Evolutionary conservation across 2,113 vertebrate genomes (phyloP), one percentile per base, ranked within the genome.

Genomic region (Alosa alosa): DNA sequence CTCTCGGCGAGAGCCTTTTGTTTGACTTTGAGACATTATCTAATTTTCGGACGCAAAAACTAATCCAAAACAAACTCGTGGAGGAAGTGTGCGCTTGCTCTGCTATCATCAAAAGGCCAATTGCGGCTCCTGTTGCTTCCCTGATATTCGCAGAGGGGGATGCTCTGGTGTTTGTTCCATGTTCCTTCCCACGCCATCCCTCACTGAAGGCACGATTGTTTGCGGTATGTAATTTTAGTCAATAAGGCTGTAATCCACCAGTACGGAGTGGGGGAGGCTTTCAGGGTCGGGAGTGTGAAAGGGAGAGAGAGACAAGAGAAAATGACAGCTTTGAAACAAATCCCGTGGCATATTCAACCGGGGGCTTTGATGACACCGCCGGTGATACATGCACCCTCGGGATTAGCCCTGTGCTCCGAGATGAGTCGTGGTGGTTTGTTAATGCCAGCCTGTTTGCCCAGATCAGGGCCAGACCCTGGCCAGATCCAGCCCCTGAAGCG

Each of bases 261-360:
- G 68, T 89, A 86, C 89, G 13, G 64, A 72, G 92, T 93, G 86
- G 92, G 83, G 60, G 82, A 52, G 60, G 85, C n/a, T 49, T 81
- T 39, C 82, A 25, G 82, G 39, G 36, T 50, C 17, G 64, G n/a
- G 25, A 72, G 64, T 72, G 11, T 36, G 64, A 72, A 72, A 72
- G 25, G 25, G 60, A 68, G 60, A 68, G 60, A 68, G 1, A 31
- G 25, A 22, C 17, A 22, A 89, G 88, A 92, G 88, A 87, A 93
- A 92, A 92, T 52, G 82, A 75, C 90, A 91, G 92, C 83, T 91
- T 88, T 84, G 88, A 91, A 72, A 93, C 91, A 90, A 93, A 93
- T 92, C 91, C 89, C 86, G 31, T 82, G 88, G 83, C 86, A 88
- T 88, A 90, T 91, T 91, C 81, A 92, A 92, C 91, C 81, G 20